Base-by-base conservation (phyloP, 1,140 invertebrate species). In the Microplitis demolitor region DNA sequence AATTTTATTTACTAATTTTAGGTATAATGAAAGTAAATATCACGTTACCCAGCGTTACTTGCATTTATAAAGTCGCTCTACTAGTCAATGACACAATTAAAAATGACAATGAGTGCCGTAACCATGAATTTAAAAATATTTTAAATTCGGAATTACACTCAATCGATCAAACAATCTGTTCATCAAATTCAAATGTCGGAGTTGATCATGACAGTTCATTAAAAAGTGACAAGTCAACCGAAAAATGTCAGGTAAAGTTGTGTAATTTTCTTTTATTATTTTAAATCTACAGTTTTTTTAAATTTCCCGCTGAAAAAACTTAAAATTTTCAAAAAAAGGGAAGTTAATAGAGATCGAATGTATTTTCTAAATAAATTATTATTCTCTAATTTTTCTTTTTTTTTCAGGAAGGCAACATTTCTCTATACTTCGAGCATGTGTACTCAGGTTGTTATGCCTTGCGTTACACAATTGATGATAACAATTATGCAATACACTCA, bases 401-500 rank as follows among this genome's bases (percentile, higher is more conserved):
- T 72, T n/a, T 66, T n/a, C n/a, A 63, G 74, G 62, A 69, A 50
- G 39, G 72, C 5, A 31, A 50, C 62, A 62, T 77, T 54, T 68
- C 14, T 13, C 53, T 78, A 24, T 76, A 71, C 50, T 77, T 74
- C 33, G 63, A 76, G 56, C 72, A 78, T 39, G 62, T 79, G 50
- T 78, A 74, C 61, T 77, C 75, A 9, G 78, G 78, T 50, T 79
- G 78, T 75, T 79, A 79, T 53, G 69, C 76, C 13, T 34, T 79
- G n/a, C 71, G 73, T 54, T 79, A 76, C 50, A 72, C 71, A 68
- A 62, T 74, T 34, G 66, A 76, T 39, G 62, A 66, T 16, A 50
- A 71, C 53, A 54, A 73, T n/a, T 74, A 72, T 68, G 39, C 71
- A 50, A 60, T 73, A 61, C 13, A 67, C 14, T 56, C 64, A 16